Conservation (phyloP, 1,140 invertebrate species). For the Scaptodrosophila lebanonensis region DNA sequence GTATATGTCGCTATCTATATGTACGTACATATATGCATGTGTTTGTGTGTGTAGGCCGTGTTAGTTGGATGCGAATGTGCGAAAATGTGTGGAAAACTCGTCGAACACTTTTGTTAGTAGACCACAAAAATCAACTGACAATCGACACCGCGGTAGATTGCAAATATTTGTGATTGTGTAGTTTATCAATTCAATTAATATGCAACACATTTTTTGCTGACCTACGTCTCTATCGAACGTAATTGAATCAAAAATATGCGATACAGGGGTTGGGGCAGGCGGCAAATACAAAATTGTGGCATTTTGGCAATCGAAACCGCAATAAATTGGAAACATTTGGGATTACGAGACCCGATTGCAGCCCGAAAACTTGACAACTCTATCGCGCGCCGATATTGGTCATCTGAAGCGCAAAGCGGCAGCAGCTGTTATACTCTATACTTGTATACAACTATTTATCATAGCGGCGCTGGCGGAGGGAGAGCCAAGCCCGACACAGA, state of each 20-base stretch:
- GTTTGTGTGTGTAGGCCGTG: no score
- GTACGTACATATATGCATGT: no score
- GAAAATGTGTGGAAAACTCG: conserved; percentile 41
- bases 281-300: neutral
- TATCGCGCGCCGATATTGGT: conserved; percentile 19
- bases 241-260: conserved; percentile 60
- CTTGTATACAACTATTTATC: no score
- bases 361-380: conserved; percentile 51
- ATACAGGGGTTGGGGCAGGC: neutral
- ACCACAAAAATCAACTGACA: conserved; percentile 74
- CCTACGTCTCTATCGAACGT: conserved; percentile 52
- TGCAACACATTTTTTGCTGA: conserved; percentile 42
- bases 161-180: neutral
- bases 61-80: conserved; percentile 18
- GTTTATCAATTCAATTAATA: conserved; percentile 46
- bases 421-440: no score
- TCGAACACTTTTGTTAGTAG: conserved; percentile 61
- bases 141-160: conserved; percentile 42
- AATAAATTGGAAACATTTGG: conserved; percentile 14
- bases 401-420: conserved; percentile 35
- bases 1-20: no score
- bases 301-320: conserved; percentile 8
- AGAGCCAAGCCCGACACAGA: conserved; percentile 29
- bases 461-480: conserved; percentile 9
- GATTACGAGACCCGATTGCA: conserved; percentile 19